Evolutionary conservation across 1,140 invertebrate species (phyloP), one percentile per base, ranked within the genome.

Genomic region (Leptinotarsa undecemlineata): DNA sequence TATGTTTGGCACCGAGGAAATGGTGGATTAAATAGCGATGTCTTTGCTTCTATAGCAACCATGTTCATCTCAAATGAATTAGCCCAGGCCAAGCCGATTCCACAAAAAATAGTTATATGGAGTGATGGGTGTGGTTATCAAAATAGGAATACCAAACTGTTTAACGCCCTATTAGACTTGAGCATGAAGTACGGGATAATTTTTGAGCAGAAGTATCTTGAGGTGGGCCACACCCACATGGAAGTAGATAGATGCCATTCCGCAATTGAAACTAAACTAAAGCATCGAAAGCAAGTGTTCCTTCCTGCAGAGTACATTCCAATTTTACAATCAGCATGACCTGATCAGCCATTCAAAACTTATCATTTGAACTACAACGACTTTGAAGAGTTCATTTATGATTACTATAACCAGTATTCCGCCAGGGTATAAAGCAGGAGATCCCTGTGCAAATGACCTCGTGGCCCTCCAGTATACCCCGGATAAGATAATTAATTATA

Each of bases 1-100:
- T 82, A 78, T 72, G 71, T 81, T 33, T 82, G 81, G 81, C 60
- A 75, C 47, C 81, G 82, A 62, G 63, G 61, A 74, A 33, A 71
- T 19, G 81, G 74, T 57, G 61, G 74, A 6, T 19, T 68, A 4
- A 48, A 75, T 48, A 72, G 70, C 6, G 63, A 75, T 68, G 74
- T 72, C 13, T 75, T 75, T 68, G 47, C 74, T 15, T 66, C 71
- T 42, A 75, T 72, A n/a, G 61, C 51, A 68, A 20, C 62, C 11
- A 75, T 48, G n/a, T 75, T 1, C 57, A 48, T 72, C 33, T 17
- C 17, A 48, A 68, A 47, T n/a, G 47, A 69, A 74, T 60, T 74
- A 23, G 63, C 11, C n/a, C 23, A 68, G 23, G 33, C 17, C 42
- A 73, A n/a, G 21, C 15, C 15, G 13, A 47, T 20, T 57, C 23